phyloP scores from a whole-genome alignment of 2,113 vertebrate genomes.

The Microcebus tavaratra region DNA sequence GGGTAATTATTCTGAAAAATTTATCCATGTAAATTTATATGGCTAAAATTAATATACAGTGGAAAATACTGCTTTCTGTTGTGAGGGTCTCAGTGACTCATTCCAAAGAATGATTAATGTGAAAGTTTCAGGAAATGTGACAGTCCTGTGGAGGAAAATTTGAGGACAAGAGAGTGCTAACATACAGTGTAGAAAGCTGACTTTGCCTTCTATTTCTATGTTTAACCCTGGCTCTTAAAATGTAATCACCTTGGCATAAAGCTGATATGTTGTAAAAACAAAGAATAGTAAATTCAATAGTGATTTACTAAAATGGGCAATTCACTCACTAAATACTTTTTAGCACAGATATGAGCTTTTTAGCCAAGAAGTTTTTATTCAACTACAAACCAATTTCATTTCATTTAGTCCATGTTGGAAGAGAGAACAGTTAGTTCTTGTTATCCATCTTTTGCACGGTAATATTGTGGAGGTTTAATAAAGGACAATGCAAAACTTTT shows the following conservation, averaged over 20 bases:
- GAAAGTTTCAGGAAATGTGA: background rate
- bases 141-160: background rate
- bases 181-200: background rate
- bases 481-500: constrained; percentile 40
- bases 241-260: background rate
- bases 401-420: background rate
- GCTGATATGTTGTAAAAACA: background rate
- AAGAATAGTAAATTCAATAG: background rate
- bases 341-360: background rate
- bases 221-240: background rate
- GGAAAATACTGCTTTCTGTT: background rate
- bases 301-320: background rate
- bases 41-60: background rate
- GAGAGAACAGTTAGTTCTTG: background rate
- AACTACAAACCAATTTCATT: background rate
- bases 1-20: background rate
- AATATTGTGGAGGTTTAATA: constrained; percentile 53
- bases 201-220: background rate
- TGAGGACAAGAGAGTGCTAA: background rate
- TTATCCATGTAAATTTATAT: background rate
- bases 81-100: background rate
- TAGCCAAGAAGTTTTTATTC: constrained; percentile 16
- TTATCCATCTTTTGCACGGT: constrained; percentile 18
- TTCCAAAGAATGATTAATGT: background rate
- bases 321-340: constrained; percentile 1